Evolutionary conservation across 2,797 vertebrate species (phyloP), one percentile per base, ranked within the genome.

Genomic region (Rhyacichthys aspro): DNA sequence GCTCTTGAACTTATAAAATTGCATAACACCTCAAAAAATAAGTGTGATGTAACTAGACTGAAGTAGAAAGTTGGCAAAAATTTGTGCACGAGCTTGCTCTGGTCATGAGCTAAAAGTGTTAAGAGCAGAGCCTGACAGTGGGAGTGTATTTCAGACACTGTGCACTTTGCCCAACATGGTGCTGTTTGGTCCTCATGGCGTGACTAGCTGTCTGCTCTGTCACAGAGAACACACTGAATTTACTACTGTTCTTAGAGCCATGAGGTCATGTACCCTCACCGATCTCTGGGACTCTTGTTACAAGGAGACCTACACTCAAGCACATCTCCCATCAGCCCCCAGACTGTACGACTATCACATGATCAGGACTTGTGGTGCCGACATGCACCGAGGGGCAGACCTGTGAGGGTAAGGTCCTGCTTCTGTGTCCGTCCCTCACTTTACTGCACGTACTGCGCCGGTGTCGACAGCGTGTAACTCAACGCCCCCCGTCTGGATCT

Each of bases 401-500:
- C 34, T 66, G 59, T 76, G 23, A 5, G 38, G 38, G 18, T 63
- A 34, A 33, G 53, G 62, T 37, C 16, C 46, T 66, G 48, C 55
- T 18, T 11, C 69, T 55, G 81, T 60, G 47, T 54, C 63, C 17
- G 61, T 63, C 52, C 49, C 6, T 60, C 66, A 60, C 72, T 65
- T 72, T 72, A 59, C 71, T 58, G 66, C 86, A 79, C 39, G 17
- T 70, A 75, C 39, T 2, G 70, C 32, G 59, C 74, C 57, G 36
- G 33, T 76, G 78, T 82, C 72, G 67, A 63, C 6, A 17, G 55
- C 56, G 10, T 28, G 90, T 79, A 92, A 93, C 81, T 74, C 7
- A 82, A 93, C 65, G 49, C 61, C 60, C 69, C 60, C 69, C 67
- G 73, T 68, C 38, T 76, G 55, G 68, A 86, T 87, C 76, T 86